Base-by-base conservation (phyloP, 1,140 invertebrate species). In the Sitobion miscanthi region DNA sequence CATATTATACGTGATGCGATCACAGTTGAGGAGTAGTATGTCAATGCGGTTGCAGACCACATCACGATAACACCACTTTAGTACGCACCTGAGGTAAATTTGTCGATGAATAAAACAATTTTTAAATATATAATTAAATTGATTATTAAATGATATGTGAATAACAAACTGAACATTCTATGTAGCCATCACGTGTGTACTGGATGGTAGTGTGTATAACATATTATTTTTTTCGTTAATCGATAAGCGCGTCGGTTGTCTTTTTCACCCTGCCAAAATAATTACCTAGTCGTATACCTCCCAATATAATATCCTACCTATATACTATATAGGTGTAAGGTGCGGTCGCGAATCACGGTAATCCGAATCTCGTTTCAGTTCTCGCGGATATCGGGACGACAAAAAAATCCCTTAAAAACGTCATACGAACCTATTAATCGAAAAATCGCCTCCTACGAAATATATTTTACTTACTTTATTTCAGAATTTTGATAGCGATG, bases 241-340 rank as follows among this genome's bases (percentile, higher is more conserved):
- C 62, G 30, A 77, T 77, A 77, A 77, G 62, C n/a, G 62, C 62
- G 62, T 23, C 62, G 30, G 30, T 77, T 0, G 62, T 77, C 62
- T 77, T 77, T n/a, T 77, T 77, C n/a, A n/a, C 62, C 30, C 30
- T 77, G 62, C n/a, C 62, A 77, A 77, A 77, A 77, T 77, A 77
- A 77, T n/a, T 77, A 77, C 30, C 14, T 11, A 77, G 30, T 77
- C 5, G 62, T 77, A n/a, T n/a, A 77, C 14, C 62, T 77, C 14
- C n/a, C 62, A n/a, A 77, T 77, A 77, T n/a, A 54, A n/a, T 77
- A 77, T n/a, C 9, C 57, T 25, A 0, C 1, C 3, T 30, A 62
- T 9, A 69, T n/a, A 77, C 4, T 77, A 14, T 17, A 17, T 17
- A n/a, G 1, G 62, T 35, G 30, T 30, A 2, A 54, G 52, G 62